phyloP scores from a whole-genome alignment of 2,888 invertebrate genomes.

The Hipparchia semele region DNA sequence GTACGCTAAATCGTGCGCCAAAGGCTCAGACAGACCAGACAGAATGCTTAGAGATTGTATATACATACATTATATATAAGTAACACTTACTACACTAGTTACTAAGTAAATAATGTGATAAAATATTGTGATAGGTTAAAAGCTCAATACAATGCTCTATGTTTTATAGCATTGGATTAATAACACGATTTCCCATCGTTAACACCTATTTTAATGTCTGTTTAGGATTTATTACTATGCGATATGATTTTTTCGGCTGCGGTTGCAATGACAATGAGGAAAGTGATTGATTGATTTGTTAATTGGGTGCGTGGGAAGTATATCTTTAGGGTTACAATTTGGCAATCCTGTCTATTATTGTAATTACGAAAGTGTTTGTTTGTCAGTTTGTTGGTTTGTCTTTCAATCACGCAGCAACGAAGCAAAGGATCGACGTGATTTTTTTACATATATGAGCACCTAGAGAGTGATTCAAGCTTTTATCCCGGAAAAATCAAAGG shows the following conservation, averaged over 20 bases:
- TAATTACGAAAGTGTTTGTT: too few relatives aligned
- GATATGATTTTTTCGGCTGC: constrained; percentile 8
- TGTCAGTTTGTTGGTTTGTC: too few relatives aligned
- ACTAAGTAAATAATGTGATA: neutral
- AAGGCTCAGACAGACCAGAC: too few relatives aligned
- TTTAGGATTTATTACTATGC: constrained; percentile 4
- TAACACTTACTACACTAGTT: neutral
- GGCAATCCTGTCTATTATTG: neutral
- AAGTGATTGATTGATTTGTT: constrained; percentile 8
- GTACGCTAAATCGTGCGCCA: too few relatives aligned
- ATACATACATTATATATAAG: too few relatives aligned
- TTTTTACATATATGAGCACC: too few relatives aligned
- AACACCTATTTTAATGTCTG: constrained; percentile 11
- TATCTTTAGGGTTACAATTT: constrained; percentile 3
- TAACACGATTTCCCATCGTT: constrained; percentile 14
- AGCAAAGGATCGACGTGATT: too few relatives aligned
- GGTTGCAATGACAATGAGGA: constrained; percentile 13
- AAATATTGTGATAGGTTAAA: neutral
- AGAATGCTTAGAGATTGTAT: too few relatives aligned
- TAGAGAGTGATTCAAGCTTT: too few relatives aligned
- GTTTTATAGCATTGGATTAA: neutral
- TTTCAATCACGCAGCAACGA: too few relatives aligned
- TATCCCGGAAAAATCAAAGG: too few relatives aligned
- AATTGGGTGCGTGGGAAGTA: constrained; percentile 14
- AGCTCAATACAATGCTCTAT: constrained; percentile 9